Percentiles rank a stretch among this genome's conserved stretches.
These are phyloP conservation scores for Samia ricini DNA, from an alignment of 1,140 invertebrate species.

Conservation along the genomic window DNA sequence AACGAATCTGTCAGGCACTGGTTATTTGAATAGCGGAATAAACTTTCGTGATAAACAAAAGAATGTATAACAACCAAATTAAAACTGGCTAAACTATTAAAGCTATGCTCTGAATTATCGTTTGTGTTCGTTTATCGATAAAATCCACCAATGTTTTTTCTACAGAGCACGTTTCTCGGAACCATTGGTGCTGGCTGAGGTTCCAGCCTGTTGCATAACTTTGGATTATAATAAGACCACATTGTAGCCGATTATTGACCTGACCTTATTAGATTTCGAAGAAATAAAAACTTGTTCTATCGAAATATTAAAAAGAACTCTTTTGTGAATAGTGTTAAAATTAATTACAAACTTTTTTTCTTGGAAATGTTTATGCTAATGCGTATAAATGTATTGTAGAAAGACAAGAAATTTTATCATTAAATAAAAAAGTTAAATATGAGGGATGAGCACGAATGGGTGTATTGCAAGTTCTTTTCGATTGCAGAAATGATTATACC, in stretches of 20 bases:
- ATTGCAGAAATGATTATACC: no score
- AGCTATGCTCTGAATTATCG: conserved; percentile 57
- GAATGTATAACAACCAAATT: conserved; percentile 11
- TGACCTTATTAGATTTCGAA: conserved; percentile 48
- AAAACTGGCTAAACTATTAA: conserved; percentile 48
- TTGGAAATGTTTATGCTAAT: no score
- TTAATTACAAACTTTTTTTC: no score
- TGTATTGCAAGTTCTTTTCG: no score
- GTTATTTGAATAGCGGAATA: background rate
- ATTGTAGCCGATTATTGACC: conserved; percentile 50
- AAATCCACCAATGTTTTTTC: conserved; percentile 63
- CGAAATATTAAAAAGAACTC: background rate
- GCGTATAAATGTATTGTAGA: no score
- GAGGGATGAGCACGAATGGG: no score
- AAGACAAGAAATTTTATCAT: no score
- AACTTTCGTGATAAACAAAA: background rate
- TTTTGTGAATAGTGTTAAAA: no score
- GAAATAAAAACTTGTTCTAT: conserved; percentile 21
- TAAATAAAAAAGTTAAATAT: no score
- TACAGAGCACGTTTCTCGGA: conserved; percentile 70
- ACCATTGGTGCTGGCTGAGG: conserved; percentile 47
- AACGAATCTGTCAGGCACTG: no score
- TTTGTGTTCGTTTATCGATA: conserved; percentile 67
- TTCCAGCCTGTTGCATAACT: conserved; percentile 68
- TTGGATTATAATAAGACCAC: conserved; percentile 44